Percentiles rank a stretch among this genome's conserved stretches.
Conservation (phyloP, 2,888 invertebrate species). For the Cyaniris semiargus region DNA sequence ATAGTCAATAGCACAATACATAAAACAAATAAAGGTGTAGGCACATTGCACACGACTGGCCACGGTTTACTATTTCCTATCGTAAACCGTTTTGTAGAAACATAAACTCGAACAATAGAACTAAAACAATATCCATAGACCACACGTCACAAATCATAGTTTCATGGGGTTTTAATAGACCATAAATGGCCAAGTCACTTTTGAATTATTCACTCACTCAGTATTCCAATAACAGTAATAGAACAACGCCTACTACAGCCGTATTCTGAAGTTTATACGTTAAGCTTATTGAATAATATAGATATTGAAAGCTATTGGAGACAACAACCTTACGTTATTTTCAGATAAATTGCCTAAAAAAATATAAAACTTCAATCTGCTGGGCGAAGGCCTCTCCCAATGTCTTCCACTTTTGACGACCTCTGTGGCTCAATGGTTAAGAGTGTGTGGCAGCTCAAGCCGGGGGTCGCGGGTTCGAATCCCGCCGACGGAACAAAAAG, state of each 20-base stretch:
- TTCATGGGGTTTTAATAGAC: constrained; percentile 11
- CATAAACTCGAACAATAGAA: constrained; percentile 22
- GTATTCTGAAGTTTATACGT: neutral
- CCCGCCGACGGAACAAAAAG: too few relatives aligned
- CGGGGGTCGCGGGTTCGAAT: too few relatives aligned
- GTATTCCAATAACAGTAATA: constrained; percentile 20
- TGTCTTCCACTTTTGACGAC: too few relatives aligned
- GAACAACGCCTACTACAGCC: constrained; percentile 14
- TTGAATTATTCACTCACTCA: constrained; percentile 23
- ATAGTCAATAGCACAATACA: neutral
- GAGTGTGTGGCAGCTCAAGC: too few relatives aligned
- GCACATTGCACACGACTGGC: constrained; percentile 11
- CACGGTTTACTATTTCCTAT: constrained; percentile 15
- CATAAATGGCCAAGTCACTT: constrained; percentile 26
- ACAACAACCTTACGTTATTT: neutral
- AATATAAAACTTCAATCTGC: too few relatives aligned
- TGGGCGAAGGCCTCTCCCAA: too few relatives aligned
- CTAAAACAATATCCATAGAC: constrained; percentile 10
- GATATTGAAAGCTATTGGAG: neutral
- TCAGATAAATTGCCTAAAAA: neutral
- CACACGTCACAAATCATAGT: constrained; percentile 17
- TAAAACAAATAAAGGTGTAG: neutral
- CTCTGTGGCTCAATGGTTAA: too few relatives aligned
- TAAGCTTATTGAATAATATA: neutral
- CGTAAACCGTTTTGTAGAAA: constrained; percentile 16